Evolutionary conservation across 2,797 vertebrate genomes (phyloP).

Genomic region (Argentina silus): DNA sequence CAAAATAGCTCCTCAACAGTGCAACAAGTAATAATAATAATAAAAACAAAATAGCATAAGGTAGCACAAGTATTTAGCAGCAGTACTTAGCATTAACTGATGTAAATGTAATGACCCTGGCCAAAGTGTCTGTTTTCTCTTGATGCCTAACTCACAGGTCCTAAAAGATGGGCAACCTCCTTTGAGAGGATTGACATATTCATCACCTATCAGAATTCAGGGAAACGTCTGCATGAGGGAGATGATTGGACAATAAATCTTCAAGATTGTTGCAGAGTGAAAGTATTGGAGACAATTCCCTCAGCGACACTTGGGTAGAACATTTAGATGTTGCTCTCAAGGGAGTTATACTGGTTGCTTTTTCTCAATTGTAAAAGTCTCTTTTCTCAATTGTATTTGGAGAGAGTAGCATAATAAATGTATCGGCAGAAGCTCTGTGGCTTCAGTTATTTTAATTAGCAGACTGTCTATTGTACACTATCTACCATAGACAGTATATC

Average conservation of each 20-base stretch:
- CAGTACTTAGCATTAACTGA: background rate
- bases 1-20: no score
- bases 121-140: background rate
- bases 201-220: constrained; percentile 34
- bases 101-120: background rate
- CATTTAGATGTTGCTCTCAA: background rate
- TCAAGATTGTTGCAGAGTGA: constrained; percentile 28
- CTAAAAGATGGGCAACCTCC: constrained; percentile 4
- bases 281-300: background rate
- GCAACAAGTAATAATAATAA: no score
- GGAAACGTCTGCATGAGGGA: constrained; percentile 8
- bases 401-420: background rate
- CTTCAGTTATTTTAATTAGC: constrained; percentile 38
- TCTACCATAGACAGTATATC: constrained; percentile 2
- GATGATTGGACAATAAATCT: constrained; percentile 26
- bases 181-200: constrained; percentile 15
- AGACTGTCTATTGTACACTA: background rate
- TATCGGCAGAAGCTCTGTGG: constrained; percentile 19
- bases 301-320: background rate
- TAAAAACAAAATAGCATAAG: no score
- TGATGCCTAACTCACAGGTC: background rate
- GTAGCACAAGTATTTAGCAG: background rate
- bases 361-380: constrained; percentile 27
- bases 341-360: constrained; percentile 31
- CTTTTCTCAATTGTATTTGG: background rate